Evolutionary conservation across 1,140 invertebrate genomes (phyloP).

Genomic region (Lethocerus indicus): DNA sequence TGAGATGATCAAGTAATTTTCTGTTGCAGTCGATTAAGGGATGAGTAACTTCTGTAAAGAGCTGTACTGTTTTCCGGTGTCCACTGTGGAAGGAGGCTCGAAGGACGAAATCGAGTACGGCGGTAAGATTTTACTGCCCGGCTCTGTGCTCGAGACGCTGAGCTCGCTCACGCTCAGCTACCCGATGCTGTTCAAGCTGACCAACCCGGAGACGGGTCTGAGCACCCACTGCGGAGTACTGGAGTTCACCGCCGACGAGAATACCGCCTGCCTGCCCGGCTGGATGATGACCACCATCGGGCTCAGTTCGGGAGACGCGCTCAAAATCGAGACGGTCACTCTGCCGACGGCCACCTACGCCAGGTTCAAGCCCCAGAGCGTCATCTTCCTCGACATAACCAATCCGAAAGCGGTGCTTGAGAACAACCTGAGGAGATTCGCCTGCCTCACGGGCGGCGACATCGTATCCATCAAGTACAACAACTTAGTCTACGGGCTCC

Average conservation of each 20-base stretch:
- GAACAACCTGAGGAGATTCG: constrained; percentile 91
- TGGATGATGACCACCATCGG: constrained; percentile 98
- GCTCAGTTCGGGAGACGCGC: constrained; percentile 71
- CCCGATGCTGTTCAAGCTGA: constrained; percentile 96
- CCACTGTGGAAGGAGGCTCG: constrained; percentile 87
- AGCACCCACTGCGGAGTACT: constrained; percentile 94
- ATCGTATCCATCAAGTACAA: constrained; percentile 96
- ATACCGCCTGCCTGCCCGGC: constrained; percentile 22
- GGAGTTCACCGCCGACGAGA: constrained; percentile 98
- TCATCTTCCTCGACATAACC: constrained; percentile 93
- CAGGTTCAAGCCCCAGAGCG: constrained; percentile 91
- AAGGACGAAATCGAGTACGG: constrained; percentile 87
- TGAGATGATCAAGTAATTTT: no score
- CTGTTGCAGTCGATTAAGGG: no score
- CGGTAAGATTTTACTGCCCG: constrained; percentile 98
- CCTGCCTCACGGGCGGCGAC: constrained; percentile 90
- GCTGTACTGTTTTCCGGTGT: constrained; percentile 90
- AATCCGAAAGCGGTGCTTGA: constrained; percentile 95
- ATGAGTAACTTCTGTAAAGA: no score
- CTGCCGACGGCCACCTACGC: constrained; percentile 92
- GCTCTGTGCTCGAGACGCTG: constrained; percentile 80
- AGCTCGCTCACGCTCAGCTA: constrained; percentile 95
- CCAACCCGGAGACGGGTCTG: constrained; percentile 68
- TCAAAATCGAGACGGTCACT: constrained; percentile 84
- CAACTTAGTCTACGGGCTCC: constrained; percentile 85